Conservation (phyloP, 2,113 vertebrate genomes). For the Anguilla japonica region DNA sequence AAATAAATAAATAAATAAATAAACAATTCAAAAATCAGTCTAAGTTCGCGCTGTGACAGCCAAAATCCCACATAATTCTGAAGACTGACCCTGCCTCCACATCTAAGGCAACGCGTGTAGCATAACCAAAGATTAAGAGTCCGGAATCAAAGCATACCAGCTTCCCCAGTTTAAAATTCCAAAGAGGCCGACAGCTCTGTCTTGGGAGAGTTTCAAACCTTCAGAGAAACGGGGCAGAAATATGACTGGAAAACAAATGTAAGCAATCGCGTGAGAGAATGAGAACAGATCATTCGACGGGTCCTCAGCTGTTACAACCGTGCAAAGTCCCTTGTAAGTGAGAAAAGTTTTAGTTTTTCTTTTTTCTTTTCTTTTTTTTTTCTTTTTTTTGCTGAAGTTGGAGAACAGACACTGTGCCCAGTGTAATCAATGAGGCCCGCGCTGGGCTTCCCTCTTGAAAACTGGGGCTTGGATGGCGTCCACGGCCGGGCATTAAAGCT, state of each 20-base stretch:
- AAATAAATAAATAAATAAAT: not conserved
- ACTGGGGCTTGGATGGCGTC: constrained; percentile 72
- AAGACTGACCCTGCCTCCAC: not conserved
- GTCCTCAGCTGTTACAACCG: not conserved
- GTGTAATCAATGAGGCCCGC: constrained; percentile 77
- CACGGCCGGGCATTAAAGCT: constrained; percentile 75
- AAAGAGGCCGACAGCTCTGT: not conserved
- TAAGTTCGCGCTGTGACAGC: not conserved
- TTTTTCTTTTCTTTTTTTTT: not conserved
- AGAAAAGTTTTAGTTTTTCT: not conserved
- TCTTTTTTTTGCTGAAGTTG: constrained; percentile 9
- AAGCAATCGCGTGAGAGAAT: not conserved
- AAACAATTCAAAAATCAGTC: not conserved
- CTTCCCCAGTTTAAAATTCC: not conserved
- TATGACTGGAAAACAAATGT: not conserved
- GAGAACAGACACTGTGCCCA: constrained; percentile 66
- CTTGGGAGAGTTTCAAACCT: not conserved
- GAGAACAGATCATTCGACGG: not conserved
- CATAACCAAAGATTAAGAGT: not conserved
- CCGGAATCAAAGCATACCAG: not conserved
- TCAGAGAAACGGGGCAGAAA: not conserved
- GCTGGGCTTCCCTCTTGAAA: constrained; percentile 61
- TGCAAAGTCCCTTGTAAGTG: not conserved
- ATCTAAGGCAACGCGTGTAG: not conserved
- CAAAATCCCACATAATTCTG: not conserved